Evolutionary conservation across 2,113 vertebrate genomes (phyloP).

Genomic region (Tautogolabrus adspersus): DNA sequence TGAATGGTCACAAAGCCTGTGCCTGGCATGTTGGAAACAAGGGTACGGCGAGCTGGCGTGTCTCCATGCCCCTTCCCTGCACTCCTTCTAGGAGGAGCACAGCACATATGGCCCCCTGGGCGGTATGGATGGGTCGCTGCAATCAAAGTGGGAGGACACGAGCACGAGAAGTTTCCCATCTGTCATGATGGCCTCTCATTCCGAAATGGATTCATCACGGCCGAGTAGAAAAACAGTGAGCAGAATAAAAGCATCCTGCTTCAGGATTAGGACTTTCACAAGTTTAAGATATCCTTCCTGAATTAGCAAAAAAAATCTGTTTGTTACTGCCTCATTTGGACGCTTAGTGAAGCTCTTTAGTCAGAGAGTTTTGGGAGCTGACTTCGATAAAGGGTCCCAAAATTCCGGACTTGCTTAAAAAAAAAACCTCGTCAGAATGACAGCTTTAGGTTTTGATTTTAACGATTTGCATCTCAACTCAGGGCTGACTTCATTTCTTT

Average conservation of each 20-base stretch:
- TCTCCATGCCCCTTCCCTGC: constrained; percentile 66
- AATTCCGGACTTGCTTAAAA: too few relatives aligned
- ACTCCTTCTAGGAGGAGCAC: constrained; percentile 68
- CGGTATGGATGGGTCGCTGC: constrained; percentile 72
- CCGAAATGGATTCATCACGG: constrained; percentile 66
- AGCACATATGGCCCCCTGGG: constrained; percentile 80
- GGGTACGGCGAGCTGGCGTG: constrained; percentile 58
- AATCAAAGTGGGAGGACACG: constrained; percentile 64
- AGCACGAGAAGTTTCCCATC: constrained; percentile 73
- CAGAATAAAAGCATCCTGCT: constrained; percentile 47
- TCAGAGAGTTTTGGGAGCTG: too few relatives aligned
- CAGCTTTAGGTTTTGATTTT: too few relatives aligned
- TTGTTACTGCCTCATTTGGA: constrained; percentile 6
- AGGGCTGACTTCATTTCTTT: background rate
- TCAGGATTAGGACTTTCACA: background rate
- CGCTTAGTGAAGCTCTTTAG: background rate
- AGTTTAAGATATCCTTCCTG: constrained; percentile 11
- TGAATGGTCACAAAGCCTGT: constrained; percentile 3
- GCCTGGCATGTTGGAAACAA: constrained; percentile 36
- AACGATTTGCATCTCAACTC: background rate
- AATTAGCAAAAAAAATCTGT: background rate
- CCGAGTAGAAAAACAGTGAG: constrained; percentile 35
- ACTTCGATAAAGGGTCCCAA: too few relatives aligned
- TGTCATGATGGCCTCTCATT: constrained; percentile 69
- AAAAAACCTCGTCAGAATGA: too few relatives aligned